Base-by-base conservation (phyloP, 1,140 invertebrate species). In the Caenorhabditis elegans region DNA sequence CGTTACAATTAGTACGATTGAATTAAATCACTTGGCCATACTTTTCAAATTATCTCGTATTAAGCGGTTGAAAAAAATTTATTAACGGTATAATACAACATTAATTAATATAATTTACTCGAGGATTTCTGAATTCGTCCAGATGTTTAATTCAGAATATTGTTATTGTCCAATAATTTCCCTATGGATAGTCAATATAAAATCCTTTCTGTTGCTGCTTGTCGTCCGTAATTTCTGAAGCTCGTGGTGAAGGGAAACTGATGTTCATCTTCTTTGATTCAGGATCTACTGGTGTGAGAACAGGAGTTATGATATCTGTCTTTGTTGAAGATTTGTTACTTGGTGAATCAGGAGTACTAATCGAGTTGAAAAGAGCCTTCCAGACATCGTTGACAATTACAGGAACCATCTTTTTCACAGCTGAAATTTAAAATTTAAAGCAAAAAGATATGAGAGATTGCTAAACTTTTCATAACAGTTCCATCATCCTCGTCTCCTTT, bases 331-430 rank as follows among this genome's bases (percentile, higher is more conserved):
- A 22, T 10, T 22, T 24, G 4, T n/a, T 17, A 60, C n/a, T n/a
- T 39, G 28, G 17, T 8, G 34, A 6, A 22, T 70, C 60, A 2
- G 60, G 60, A 43, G 60, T 70, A 13, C 60, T 70, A n/a, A 70
- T 70, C 2, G 60, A 70, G 13, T 70, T 36, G 26, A 70, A 70
- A 19, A 70, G 34, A 0, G 60, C 60, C 22, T 70, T 70, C 60
- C 60, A 70, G n/a, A 70, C 60, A 24, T 70, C 60, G 10, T 70
- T 70, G 0, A 70, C 60, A 39, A 70, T 70, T 11, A 70, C 60
- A 3, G 60, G 60, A 39, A 70, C 60, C 60, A 70, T 70, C 60
- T 70, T 70, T 70, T 39, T 70, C n/a, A 70, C 60, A 34, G 60
- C 60, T 70, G n/a, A 70, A 70, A 39, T 8, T 15, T 5, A 43